A percentile compares a stretch with the other conserved stretches of the same genome.
These are phyloP conservation scores for Melieria picta DNA, from an alignment of 2,888 invertebrate species.

Conservation along the genomic window DNA sequence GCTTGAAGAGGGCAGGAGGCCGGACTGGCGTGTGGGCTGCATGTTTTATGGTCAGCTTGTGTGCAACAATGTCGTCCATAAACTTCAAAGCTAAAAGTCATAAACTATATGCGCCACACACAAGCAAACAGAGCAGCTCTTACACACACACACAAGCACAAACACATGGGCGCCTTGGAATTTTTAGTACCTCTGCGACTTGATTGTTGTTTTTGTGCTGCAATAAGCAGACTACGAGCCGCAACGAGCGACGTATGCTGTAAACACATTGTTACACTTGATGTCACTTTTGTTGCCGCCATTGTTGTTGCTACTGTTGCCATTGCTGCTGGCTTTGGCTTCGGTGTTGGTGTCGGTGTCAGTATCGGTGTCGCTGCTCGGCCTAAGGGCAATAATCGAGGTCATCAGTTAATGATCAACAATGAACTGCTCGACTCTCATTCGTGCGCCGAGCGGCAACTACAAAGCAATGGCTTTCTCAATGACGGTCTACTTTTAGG, in stretches of 20 bases:
- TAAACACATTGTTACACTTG: neutral
- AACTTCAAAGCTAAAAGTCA: conserved; percentile 27
- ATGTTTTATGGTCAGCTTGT: conserved; percentile 30
- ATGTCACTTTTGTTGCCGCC: neutral
- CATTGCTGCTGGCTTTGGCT: neutral
- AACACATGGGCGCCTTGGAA: neutral
- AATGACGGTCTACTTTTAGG: too few species aligned
- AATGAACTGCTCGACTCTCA: conserved; percentile 10
- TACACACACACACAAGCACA: neutral
- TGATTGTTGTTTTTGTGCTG: neutral
- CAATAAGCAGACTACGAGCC: neutral
- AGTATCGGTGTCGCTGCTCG: conserved; percentile 1
- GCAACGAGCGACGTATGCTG: neutral
- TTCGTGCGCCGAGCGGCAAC: too few species aligned
- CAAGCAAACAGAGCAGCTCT: neutral
- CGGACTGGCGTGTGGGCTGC: neutral
- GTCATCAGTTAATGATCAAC: conserved; percentile 42
- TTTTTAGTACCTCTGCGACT: neutral
- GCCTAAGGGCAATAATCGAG: conserved; percentile 38
- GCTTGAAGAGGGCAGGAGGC: too few species aligned
- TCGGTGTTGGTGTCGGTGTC: conserved; percentile 2
- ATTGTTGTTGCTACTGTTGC: neutral
- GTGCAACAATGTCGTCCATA: conserved; percentile 24
- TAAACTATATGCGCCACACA: conserved; percentile 18
- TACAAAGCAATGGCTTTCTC: too few species aligned